Evolutionary conservation across 2,888 invertebrate genomes (phyloP).

Genomic region (Sarcophaga subvicina): DNA sequence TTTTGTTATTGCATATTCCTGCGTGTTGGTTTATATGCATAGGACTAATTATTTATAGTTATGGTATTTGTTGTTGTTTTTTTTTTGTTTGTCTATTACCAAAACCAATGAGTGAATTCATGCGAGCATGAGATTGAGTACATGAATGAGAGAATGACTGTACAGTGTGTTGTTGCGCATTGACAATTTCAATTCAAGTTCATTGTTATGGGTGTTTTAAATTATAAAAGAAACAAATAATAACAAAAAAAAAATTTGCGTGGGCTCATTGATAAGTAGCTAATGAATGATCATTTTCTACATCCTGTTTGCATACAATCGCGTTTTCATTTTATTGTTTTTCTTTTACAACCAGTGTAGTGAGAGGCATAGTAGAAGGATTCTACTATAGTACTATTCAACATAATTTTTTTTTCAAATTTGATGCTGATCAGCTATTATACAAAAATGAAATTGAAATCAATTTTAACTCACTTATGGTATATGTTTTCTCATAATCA

Average conservation of each 20-base stretch:
- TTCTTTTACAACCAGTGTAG: too few relatives aligned
- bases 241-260: slow-evolving; percentile 31
- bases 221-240: not conserved
- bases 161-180: slow-evolving; percentile 25
- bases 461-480: too few relatives aligned
- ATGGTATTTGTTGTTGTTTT: not conserved
- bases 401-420: too few relatives aligned
- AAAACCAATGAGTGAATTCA: too few relatives aligned
- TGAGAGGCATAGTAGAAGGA: too few relatives aligned
- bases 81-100: not conserved
- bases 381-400: too few relatives aligned
- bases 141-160: not conserved
- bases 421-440: too few relatives aligned
- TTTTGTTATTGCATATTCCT: slow-evolving; percentile 2
- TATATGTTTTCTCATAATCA: too few relatives aligned
- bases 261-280: slow-evolving; percentile 55
- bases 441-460: too few relatives aligned
- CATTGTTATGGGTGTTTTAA: slow-evolving; percentile 46
- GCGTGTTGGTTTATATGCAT: not conserved
- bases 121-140: not conserved
- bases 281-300: not conserved
- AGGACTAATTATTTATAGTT: too few relatives aligned
- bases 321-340: too few relatives aligned
- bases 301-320: slow-evolving; percentile 14
- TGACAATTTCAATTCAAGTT: slow-evolving; percentile 63